Base-by-base conservation (phyloP, 2,113 vertebrate genomes). In the Nanorana parkeri region DNA sequence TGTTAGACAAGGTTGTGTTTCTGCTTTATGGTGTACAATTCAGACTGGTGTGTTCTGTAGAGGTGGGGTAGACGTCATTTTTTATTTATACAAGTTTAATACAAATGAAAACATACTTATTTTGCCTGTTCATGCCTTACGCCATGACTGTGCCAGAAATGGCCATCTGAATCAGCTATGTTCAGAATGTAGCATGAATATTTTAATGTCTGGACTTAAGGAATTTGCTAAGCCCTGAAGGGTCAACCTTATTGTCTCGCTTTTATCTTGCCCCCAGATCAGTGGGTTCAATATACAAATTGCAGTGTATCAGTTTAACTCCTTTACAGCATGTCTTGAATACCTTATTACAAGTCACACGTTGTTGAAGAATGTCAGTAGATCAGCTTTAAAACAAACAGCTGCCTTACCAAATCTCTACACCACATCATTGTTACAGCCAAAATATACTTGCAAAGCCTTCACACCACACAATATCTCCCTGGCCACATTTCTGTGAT, bases 131-230 rank as follows among this genome's bases (percentile, higher is more conserved):
- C 17, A 41, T 26, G 19, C 26, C 23, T 16, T 55, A 29, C 51
- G 24, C 23, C 21, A 17, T 55, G 23, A 51, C 68, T 32, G 13
- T 74, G 47, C 1, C 28, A 65, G 61, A 56, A 74, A 66, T 55
- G 16, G 17, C 69, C 72, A 81, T 66, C 28, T 26, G 61, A 81
- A 81, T 66, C 51, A 67, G 52, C 80, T 81, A 81, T 81, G 80
- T 58, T 41, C 61, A 82, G 80, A 82, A 82, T 82, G 80, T 51
- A 76, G 80, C 23, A 82, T 58, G 80, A 82, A 82, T 82, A 82
- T 75, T 82, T 82, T 82, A 82, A 82, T 82, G 80, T 82, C 80
- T 82, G 80, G 80, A 81, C 71, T 66, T 67, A 41, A 67, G 69
- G 80, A 76, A 82, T 76, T 82, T 82, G 71, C 52, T 76, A 76